Percentiles rank a stretch among this genome's conserved stretches.
These are phyloP conservation scores for Catocala nupta DNA, from an alignment of 2,888 invertebrate genomes.

Conservation along the genomic window DNA sequence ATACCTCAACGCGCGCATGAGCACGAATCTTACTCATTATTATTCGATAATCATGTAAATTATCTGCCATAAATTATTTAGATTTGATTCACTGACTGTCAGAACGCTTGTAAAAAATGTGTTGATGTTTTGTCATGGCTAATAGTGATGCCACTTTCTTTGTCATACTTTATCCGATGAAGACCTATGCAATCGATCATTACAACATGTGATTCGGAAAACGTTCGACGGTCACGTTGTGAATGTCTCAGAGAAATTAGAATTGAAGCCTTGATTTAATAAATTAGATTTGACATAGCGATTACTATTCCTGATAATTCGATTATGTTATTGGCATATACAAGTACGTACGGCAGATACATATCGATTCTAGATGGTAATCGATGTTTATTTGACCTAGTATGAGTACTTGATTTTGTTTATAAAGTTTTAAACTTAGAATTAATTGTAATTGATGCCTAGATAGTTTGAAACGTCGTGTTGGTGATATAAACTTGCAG, in stretches of 20 bases:
- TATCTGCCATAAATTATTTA: conserved; percentile 30
- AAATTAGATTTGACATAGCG: conserved; percentile 48
- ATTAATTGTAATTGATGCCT: too few relatives aligned
- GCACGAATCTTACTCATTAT: conserved; percentile 18
- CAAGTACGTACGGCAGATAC: conserved; percentile 24
- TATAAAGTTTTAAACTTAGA: conserved; percentile 20
- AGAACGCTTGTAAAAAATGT: conserved; percentile 15
- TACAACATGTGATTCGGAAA: conserved; percentile 30
- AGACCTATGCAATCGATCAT: conserved; percentile 32
- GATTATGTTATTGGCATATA: conserved; percentile 44
- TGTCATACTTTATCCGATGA: conserved; percentile 30
- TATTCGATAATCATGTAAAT: conserved; percentile 31
- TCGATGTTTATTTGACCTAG: conserved; percentile 33
- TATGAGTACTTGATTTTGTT: conserved; percentile 19
- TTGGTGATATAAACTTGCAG: too few relatives aligned
- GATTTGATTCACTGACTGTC: conserved; percentile 23
- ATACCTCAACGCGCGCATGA: conserved; percentile 13
- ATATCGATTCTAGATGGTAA: conserved; percentile 43
- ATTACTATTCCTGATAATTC: conserved; percentile 52
- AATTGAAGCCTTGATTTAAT: conserved; percentile 48
- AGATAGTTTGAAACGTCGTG: conserved; percentile 7
- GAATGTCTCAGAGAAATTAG: conserved; percentile 46
- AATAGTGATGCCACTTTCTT: conserved; percentile 20
- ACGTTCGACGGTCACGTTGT: conserved; percentile 48
- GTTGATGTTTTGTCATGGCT: conserved; percentile 32